Conservation (phyloP, 2,888 invertebrate species). For the Hoplodrina ambigua region DNA sequence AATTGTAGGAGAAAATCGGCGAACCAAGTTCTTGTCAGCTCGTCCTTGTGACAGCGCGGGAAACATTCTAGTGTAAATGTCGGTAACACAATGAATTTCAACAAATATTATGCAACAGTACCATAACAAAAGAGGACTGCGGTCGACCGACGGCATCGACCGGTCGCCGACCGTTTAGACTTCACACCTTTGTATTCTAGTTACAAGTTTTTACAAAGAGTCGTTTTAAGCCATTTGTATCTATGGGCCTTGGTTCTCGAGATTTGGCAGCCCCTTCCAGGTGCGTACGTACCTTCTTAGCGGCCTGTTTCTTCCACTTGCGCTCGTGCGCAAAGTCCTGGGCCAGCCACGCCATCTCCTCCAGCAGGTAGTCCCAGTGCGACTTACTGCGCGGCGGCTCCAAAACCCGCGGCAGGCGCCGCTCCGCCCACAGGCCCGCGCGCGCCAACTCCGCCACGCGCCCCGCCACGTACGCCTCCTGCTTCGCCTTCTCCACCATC, state of each 20-base stretch:
- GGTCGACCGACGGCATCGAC: too few relatives aligned
- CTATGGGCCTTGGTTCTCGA: too few relatives aligned
- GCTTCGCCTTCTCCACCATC: slow-evolving; percentile 84
- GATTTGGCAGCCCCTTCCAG: too few relatives aligned
- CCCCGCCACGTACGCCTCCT: slow-evolving; percentile 98
- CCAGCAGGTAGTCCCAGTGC: slow-evolving; percentile 99
- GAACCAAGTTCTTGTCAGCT: neutral
- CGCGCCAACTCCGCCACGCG: slow-evolving; percentile 97
- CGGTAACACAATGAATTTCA: too few relatives aligned
- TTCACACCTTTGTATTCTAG: too few relatives aligned
- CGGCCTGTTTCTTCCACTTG: slow-evolving; percentile 99
- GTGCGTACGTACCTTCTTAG: slow-evolving; percentile 92
- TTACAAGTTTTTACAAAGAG: too few relatives aligned
- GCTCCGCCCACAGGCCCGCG: slow-evolving; percentile 98
- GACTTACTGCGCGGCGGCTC: slow-evolving; percentile 97
- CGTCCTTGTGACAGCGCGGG: too few relatives aligned
- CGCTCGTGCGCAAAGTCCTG: slow-evolving; percentile 99
- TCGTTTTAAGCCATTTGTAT: too few relatives aligned
- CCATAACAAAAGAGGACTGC: too few relatives aligned
- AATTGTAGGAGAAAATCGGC: neutral
- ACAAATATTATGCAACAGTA: too few relatives aligned
- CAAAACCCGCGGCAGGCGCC: slow-evolving; percentile 96
- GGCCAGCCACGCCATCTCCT: slow-evolving; percentile 99
- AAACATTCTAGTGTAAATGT: too few relatives aligned
- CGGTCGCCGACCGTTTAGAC: too few relatives aligned